Base-by-base conservation (phyloP, 2,113 vertebrate species). In the Thunnus thynnus region DNA sequence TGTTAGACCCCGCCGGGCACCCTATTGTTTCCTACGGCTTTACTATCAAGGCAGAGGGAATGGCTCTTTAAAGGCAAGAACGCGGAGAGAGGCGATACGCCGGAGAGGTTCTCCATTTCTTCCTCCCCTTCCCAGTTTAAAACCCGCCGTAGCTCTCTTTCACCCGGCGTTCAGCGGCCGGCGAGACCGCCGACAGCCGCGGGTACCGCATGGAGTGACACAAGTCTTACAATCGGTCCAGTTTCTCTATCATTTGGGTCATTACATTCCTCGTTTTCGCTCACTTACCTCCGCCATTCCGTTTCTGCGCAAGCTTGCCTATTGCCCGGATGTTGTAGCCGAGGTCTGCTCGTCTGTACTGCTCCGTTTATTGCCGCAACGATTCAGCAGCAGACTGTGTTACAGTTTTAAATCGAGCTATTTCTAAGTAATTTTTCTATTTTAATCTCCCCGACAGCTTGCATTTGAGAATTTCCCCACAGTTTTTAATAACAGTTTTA, bases 241-340 rank as follows among this genome's bases (percentile, higher is more conserved):
- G 83, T 86, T 92, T 85, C 32, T 41, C 30, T 63, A 57, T 69
- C 36, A 61, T 92, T 91, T 63, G 80, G 54, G 60, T 92, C 88
- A 61, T 75, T 89, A 80, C 89, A 76, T 87, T 90, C 89, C 92
- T 92, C 92, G 89, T 88, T 93, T 93, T 92, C 88, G 91, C 89
- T 91, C 86, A 94, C 95, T 96, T 93, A 95, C 95, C 95, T 95
- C 95, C 95, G 95, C 95, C 95, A 96, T 96, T 96, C 94, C 94
- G 93, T 90, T 93, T 93, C 93, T 95, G 94, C 94, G 94, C 94
- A 92, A 92, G 94, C 94, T 92, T 41, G 86, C 54, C 65, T 93
- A 72, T 92, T 91, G 94, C 95, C 95, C 95, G 95, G 95, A 96
- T 96, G 95, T 95, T 94, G 94, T 92, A 86, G 36, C 36, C 9